Conservation (phyloP, 2,113 vertebrate genomes). For the Oenanthe melanoleuca region DNA sequence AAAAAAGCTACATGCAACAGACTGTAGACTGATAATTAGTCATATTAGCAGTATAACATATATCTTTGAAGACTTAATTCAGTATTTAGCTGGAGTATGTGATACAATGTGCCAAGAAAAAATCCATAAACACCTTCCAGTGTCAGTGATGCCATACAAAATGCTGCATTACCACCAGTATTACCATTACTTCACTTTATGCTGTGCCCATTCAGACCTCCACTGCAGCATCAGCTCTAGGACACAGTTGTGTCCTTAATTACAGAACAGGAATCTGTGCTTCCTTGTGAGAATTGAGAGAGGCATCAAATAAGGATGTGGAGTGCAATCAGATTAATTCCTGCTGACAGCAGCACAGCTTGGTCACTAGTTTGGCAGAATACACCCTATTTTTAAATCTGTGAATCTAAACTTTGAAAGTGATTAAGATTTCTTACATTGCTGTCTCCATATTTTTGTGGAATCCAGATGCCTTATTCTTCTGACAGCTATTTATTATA, state of each 20-base stretch:
- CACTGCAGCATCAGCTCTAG: neutral
- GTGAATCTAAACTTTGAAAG: neutral
- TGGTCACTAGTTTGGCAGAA: neutral
- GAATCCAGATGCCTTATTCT: neutral
- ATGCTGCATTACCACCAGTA: neutral
- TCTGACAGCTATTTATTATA: neutral
- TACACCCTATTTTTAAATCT: neutral
- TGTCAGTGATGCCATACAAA: neutral
- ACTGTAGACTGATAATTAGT: neutral
- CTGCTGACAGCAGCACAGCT: neutral
- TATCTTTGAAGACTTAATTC: neutral
- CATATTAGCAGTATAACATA: neutral
- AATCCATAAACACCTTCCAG: neutral
- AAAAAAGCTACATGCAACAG: neutral
- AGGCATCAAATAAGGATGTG: neutral
- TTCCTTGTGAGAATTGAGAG: neutral
- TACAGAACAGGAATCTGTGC: neutral
- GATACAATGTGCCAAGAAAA: neutral
- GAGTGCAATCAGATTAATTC: neutral
- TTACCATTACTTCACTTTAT: neutral
- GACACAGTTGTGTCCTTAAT: neutral
- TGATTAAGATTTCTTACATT: neutral
- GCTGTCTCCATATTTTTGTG: neutral
- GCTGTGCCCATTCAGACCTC: neutral
- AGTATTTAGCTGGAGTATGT: neutral